Evolutionary conservation across 2,797 vertebrate genomes (phyloP), one percentile per base, ranked within the genome.

Genomic region (Brachyalestes nurse): DNA sequence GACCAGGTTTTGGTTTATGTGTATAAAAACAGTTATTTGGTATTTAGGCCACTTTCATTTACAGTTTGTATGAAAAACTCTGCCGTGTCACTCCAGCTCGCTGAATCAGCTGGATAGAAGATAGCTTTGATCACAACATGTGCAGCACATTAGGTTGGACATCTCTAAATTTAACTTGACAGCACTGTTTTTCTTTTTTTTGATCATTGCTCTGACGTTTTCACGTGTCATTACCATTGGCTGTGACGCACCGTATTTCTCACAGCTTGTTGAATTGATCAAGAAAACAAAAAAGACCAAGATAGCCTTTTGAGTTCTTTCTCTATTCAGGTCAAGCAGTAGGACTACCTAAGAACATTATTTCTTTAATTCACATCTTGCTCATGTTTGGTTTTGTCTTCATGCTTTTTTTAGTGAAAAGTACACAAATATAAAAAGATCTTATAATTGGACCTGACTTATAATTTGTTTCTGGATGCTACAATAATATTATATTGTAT

Each of bases 1-100:
- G 12, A 28, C 23, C 60, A 61, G 60, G 60, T 61, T 61, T 61
- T 61, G 21, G n/a, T 60, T 60, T 25, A 60, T 60, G 60, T 61
- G 25, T 61, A 61, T 28, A 28, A 61, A 60, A 61, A 4, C 25
- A 14, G 12, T 28, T 28, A 61, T 61, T 28, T 61, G 23, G 23
- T 61, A 28, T 61, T 21, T 21, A 10, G 19, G 55, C 55, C 55
- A 58, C 55, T 61, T 61, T 61, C 12, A 61, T 61, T 58, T 61
- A 61, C 23, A 61, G 23, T 61, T 28, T 61, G 60, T 61, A 61
- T 61, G 60, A 61, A 28, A 28, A 61, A 61, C 10, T 61, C 17
- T 28, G 23, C 21, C 25, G 23, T 13, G 60, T 61, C 60, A 61
- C 12, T 28, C 13, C 4, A 61, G 60, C 25, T 61, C 28, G 23